Evolutionary conservation across 2,113 vertebrate species (phyloP).

Genomic region (Micronycteris hirsuta): DNA sequence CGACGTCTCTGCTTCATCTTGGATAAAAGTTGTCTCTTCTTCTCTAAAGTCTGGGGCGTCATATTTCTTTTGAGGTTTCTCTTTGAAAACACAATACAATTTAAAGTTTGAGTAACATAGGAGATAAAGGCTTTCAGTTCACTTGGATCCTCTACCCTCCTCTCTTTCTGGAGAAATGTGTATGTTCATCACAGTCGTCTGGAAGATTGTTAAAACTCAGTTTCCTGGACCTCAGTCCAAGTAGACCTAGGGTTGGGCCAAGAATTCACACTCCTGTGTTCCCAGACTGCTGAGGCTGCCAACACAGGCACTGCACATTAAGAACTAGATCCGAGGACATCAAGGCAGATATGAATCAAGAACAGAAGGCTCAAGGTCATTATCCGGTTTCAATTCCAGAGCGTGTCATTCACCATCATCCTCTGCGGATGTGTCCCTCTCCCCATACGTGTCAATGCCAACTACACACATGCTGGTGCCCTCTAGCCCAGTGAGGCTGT

Average conservation of each 20-base stretch:
- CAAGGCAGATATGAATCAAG: neutral
- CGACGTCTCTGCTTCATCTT: neutral
- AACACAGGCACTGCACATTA: accelerated
- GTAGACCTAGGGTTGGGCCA: neutral
- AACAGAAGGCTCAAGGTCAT: neutral
- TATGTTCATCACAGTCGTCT: neutral
- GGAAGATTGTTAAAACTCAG: neutral
- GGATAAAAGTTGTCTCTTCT: neutral
- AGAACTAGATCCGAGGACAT: neutral
- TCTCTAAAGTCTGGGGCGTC: neutral
- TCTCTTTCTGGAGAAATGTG: neutral
- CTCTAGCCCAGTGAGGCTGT: neutral
- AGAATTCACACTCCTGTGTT: neutral
- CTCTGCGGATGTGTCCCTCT: neutral
- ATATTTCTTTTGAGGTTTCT: neutral
- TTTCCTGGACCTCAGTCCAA: neutral
- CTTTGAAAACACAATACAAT: neutral
- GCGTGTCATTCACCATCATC: neutral
- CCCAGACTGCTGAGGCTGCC: neutral
- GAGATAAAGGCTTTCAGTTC: neutral
- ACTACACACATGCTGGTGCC: no score
- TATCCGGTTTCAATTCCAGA: neutral
- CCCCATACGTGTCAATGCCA: neutral
- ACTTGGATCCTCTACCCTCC: no score
- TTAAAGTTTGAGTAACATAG: neutral